Conservation (phyloP, 2,113 vertebrate species). For the Bagarius yarrelli region DNA sequence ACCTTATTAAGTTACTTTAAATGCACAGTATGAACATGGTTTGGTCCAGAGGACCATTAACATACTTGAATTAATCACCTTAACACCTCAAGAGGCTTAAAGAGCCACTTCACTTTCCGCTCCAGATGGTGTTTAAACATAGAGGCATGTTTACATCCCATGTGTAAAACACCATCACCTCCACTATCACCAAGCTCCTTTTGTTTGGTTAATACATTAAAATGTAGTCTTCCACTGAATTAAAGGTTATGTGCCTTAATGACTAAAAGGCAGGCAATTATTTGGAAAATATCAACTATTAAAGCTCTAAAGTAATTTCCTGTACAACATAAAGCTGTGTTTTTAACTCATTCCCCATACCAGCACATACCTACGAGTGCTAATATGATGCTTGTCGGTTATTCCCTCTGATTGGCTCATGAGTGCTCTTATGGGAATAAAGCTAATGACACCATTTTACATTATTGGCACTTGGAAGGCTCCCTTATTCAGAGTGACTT, state of each 20-base stretch:
- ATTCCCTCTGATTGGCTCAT: not conserved
- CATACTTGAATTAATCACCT: not conserved
- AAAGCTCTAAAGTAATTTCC: too few relatives aligned
- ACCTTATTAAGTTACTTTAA: too few relatives aligned
- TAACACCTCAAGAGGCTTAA: not conserved
- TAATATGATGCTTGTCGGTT: not conserved
- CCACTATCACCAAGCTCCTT: not conserved
- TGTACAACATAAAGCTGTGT: not conserved
- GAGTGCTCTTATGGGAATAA: not conserved
- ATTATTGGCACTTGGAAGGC: too few relatives aligned
- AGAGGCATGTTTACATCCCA: not conserved
- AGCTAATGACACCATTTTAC: slow-evolving; percentile 11
- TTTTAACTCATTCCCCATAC: not conserved
- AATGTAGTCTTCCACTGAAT: not conserved
- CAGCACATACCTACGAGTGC: not conserved
- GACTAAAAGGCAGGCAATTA: not conserved
- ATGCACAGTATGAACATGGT: too few relatives aligned
- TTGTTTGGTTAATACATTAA: not conserved
- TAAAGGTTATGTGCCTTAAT: not conserved
- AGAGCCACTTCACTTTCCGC: not conserved
- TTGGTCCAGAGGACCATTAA: not conserved
- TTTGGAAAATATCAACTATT: not conserved
- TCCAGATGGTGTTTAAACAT: not conserved
- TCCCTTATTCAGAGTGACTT: too few relatives aligned
- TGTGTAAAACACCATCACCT: not conserved